Percentiles rank a stretch among this genome's conserved stretches.
These are phyloP conservation scores for Chrysocyon brachyurus DNA, from an alignment of 2,797 vertebrate genomes.

Conservation along the genomic window DNA sequence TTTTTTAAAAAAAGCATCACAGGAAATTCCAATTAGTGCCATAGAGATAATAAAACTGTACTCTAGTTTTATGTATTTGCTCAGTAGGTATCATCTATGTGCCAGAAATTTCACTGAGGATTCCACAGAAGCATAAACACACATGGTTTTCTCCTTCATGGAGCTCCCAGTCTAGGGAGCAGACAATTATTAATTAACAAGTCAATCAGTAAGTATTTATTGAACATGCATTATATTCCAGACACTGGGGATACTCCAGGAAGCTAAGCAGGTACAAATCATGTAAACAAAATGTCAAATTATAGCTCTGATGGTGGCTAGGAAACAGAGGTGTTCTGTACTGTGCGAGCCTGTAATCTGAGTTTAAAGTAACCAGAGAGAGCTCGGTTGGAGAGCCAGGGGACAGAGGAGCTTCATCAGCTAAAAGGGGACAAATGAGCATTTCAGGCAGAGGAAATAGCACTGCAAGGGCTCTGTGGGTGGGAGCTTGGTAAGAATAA, in stretches of 20 bases:
- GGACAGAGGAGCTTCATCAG: background rate
- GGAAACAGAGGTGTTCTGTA: background rate
- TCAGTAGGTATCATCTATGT: background rate
- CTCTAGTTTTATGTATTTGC: background rate
- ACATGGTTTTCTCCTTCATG: background rate
- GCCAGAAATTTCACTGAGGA: background rate
- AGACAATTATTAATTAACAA: background rate
- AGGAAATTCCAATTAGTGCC: background rate
- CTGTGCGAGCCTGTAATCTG: fast-evolving
- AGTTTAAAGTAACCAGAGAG: background rate
- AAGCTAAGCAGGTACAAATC: background rate
- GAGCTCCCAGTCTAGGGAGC: background rate
- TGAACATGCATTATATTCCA: background rate
- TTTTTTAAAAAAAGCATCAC: background rate
- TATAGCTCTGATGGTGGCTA: background rate
- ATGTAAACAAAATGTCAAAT: background rate
- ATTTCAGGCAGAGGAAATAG: background rate
- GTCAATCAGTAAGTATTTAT: background rate
- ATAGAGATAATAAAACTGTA: background rate
- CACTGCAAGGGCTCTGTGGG: background rate
- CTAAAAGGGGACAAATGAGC: background rate
- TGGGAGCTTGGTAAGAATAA: background rate
- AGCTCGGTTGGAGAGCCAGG: background rate
- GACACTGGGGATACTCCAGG: background rate
- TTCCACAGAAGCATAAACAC: background rate